These are phyloP conservation scores for Agapornis canus DNA, from an alignment of 2,797 vertebrate species.

Conservation along the genomic window DNA sequence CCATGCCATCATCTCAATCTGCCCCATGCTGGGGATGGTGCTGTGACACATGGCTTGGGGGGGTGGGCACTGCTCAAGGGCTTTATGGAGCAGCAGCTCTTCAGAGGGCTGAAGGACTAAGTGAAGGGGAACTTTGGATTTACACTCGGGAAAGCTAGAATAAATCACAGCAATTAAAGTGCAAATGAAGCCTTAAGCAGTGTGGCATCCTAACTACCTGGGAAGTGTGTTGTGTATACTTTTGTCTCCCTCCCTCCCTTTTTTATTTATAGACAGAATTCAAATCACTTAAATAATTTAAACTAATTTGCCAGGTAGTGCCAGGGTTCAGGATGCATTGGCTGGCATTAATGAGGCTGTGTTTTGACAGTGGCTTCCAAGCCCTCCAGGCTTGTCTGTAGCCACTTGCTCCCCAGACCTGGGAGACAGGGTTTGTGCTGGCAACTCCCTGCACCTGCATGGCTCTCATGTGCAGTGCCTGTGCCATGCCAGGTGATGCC, in stretches of 20 bases:
- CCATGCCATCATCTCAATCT: accelerated
- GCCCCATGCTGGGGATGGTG: neutral
- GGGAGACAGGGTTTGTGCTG: neutral
- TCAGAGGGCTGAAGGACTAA: neutral
- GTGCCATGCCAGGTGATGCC: neutral
- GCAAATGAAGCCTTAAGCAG: constrained; percentile 51
- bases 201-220: constrained; percentile 10
- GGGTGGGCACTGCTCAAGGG: accelerated
- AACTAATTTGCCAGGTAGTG: constrained; percentile 14
- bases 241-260: neutral
- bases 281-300: constrained; percentile 38
- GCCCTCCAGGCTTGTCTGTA: neutral
- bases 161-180: constrained; percentile 62
- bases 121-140: neutral
- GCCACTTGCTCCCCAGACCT: accelerated
- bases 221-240: neutral
- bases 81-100: neutral
- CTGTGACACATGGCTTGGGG: accelerated
- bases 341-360: neutral
- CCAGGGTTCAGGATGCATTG: neutral
- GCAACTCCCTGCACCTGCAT: accelerated
- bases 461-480: accelerated
- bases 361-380: neutral
- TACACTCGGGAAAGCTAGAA: neutral
- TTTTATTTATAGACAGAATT: constrained; percentile 19